A percentile compares a stretch with the other conserved stretches of the same genome.
Conservation (phyloP, 2,888 invertebrate species). For the Rhyacophila evoluta region DNA sequence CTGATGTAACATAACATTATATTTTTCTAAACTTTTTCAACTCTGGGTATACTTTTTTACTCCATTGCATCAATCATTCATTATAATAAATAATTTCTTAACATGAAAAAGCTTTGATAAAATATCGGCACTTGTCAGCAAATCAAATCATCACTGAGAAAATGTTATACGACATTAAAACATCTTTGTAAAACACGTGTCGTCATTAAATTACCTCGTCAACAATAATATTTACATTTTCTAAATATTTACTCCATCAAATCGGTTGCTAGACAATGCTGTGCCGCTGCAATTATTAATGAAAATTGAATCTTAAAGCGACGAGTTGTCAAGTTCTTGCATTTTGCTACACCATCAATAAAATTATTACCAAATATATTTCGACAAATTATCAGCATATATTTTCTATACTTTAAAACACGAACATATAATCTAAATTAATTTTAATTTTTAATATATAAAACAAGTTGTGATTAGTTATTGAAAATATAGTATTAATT, state of each 20-base stretch:
- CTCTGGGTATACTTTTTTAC: background rate
- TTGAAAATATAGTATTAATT: too few species aligned
- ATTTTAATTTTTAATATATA: too few species aligned
- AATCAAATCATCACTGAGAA: background rate
- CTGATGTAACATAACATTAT: background rate
- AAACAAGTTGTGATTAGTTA: too few species aligned
- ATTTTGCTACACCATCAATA: too few species aligned
- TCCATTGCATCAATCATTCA: background rate
- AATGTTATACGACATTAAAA: background rate
- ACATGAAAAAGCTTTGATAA: background rate
- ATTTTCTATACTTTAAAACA: too few species aligned
- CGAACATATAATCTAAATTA: too few species aligned
- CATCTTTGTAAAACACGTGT: background rate
- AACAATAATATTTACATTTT: background rate
- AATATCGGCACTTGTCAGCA: background rate
- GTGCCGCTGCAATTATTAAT: too few species aligned
- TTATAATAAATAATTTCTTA: background rate
- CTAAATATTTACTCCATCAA: background rate
- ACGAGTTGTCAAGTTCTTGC: too few species aligned
- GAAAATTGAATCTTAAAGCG: too few species aligned
- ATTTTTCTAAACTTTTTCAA: background rate
- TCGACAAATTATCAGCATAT: too few species aligned
- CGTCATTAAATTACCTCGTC: background rate
- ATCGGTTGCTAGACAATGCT: too few species aligned
- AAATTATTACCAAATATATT: too few species aligned